Percentiles rank a stretch among this genome's conserved stretches.
Evolutionary conservation across 2,113 vertebrate species (phyloP).

Genomic region (Vidua macroura): DNA sequence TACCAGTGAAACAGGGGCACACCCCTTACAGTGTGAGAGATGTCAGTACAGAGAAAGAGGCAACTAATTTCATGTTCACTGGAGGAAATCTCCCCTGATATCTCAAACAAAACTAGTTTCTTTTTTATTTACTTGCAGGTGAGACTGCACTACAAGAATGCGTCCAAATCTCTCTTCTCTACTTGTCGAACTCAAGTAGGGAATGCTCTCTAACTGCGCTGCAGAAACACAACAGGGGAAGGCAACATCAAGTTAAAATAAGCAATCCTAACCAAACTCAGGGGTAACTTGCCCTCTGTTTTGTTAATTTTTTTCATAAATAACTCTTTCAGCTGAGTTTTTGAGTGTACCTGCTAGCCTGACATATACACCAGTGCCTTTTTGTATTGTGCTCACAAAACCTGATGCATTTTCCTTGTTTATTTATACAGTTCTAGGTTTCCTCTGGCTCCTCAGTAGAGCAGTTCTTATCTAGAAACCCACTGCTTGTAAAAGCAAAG

Average conservation of each 20-base stretch:
- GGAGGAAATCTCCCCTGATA: neutral
- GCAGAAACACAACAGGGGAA: neutral
- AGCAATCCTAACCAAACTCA: neutral
- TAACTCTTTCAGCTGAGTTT: neutral
- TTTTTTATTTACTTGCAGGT: neutral
- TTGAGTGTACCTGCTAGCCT: neutral
- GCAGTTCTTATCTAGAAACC: neutral
- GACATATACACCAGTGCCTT: neutral
- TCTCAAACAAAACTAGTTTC: neutral
- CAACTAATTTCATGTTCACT: neutral
- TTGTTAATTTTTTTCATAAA: neutral
- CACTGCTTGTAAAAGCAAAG: neutral
- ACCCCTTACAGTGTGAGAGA: neutral
- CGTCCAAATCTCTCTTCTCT: neutral
- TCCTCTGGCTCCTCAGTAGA: neutral
- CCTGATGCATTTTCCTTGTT: neutral
- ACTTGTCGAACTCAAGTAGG: neutral
- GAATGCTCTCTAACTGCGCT: neutral
- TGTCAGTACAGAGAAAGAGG: neutral
- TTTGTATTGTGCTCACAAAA: neutral
- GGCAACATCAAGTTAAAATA: neutral
- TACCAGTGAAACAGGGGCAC: neutral
- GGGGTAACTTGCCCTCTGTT: neutral
- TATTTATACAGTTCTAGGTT: neutral
- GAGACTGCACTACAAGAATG: neutral